Percentiles rank a stretch among this genome's conserved stretches.
Evolutionary conservation across 2,888 invertebrate species (phyloP).

Genomic region (Galerucella calmariensis): DNA sequence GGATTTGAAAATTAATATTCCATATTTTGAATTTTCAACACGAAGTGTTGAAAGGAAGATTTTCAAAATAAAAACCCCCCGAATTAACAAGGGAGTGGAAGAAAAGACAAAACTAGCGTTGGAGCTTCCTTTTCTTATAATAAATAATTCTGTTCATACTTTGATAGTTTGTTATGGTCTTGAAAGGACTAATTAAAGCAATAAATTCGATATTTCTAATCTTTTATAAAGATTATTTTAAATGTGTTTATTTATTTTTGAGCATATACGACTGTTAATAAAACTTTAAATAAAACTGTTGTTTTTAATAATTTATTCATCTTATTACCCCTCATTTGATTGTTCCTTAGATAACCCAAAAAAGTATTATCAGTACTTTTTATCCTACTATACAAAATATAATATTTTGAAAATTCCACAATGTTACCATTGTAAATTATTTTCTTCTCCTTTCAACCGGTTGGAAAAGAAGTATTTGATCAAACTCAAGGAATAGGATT

Average conservation of each 20-base stretch:
- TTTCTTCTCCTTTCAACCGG: too few relatives aligned
- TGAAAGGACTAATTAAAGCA: constrained; percentile 5
- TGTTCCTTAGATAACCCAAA: neutral
- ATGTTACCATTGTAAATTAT: too few relatives aligned
- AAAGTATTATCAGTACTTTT: neutral
- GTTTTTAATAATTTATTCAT: constrained; percentile 25
- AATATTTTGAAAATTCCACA: too few relatives aligned
- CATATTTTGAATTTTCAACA: too few relatives aligned
- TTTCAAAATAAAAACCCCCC: too few relatives aligned
- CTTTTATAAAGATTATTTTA: constrained; percentile 62
- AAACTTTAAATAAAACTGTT: constrained; percentile 41
- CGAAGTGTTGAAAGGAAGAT: too few relatives aligned
- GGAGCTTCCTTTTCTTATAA: neutral
- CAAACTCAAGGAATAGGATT: too few relatives aligned
- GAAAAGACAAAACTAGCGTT: neutral
- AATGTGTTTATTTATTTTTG: constrained; percentile 57
- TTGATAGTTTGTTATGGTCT: constrained; percentile 9
- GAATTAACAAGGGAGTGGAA: too few relatives aligned
- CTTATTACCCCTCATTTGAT: constrained; percentile 13
- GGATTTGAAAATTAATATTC: too few relatives aligned
- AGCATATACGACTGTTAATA: constrained; percentile 59
- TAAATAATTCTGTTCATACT: neutral
- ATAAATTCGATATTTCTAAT: constrained; percentile 51
- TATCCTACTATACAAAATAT: too few relatives aligned
- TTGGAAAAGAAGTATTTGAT: too few relatives aligned